A percentile compares a stretch with the other conserved stretches of the same genome.
These are phyloP conservation scores for Glyphotaelius pellucidus DNA, from an alignment of 2,888 invertebrate species.

Conservation along the genomic window DNA sequence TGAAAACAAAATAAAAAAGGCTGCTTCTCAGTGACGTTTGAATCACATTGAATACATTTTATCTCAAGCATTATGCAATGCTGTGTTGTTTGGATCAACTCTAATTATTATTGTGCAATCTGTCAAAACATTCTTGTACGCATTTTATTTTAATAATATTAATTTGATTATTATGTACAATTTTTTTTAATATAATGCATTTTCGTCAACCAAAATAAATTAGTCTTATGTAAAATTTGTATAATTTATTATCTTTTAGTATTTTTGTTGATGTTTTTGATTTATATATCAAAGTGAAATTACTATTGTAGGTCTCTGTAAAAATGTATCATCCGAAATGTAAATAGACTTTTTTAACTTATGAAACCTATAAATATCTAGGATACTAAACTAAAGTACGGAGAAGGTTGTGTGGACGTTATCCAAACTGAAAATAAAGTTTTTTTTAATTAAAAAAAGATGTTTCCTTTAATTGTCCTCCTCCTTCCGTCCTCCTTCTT, in stretches of 20 bases:
- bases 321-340: slow-evolving; percentile 42
- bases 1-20: too few relatives aligned
- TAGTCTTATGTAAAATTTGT: slow-evolving; percentile 19
- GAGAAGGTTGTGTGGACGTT: slow-evolving; percentile 49
- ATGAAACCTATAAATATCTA: slow-evolving; percentile 36
- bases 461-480: neutral
- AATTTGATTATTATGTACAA: too few relatives aligned
- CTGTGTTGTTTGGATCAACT: too few relatives aligned
- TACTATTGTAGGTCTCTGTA: slow-evolving; percentile 18
- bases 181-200: neutral
- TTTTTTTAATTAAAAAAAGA: slow-evolving; percentile 28
- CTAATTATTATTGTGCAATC: too few relatives aligned
- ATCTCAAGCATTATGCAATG: too few relatives aligned
- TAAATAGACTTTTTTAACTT: slow-evolving; percentile 49
- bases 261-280: neutral
- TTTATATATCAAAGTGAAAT: neutral
- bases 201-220: neutral
- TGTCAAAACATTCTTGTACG: too few relatives aligned
- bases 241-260: slow-evolving; percentile 3
- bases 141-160: too few relatives aligned
- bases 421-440: slow-evolving; percentile 51
- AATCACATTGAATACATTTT: too few relatives aligned
- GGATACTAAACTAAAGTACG: slow-evolving; percentile 19
- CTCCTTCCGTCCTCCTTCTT: neutral
- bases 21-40: too few relatives aligned